Conservation (phyloP, 1,140 invertebrate genomes). For the Drosophila tani region DNA sequence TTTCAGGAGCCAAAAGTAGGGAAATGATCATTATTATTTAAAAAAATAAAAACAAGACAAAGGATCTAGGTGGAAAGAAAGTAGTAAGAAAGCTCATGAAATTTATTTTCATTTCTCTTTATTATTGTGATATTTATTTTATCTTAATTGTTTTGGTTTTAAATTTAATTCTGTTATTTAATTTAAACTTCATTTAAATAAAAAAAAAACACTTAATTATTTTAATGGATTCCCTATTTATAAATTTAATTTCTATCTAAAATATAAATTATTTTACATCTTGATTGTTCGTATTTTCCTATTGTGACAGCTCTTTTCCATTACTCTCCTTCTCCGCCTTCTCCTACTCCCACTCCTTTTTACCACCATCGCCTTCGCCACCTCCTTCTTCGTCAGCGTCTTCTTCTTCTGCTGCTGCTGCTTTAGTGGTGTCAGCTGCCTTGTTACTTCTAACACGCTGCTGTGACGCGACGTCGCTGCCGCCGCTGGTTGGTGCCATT, state of each 20-base stretch:
- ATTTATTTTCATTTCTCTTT: background rate
- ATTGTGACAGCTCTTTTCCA: slow-evolving; percentile 4
- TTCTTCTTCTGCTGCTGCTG: slow-evolving; percentile 21
- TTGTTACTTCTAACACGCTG: slow-evolving; percentile 82
- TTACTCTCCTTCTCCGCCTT: slow-evolving; percentile 1
- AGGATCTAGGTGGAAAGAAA: background rate
- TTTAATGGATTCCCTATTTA: background rate
- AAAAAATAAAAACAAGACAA: background rate
- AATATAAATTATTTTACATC: background rate
- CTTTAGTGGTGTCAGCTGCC: slow-evolving; percentile 75
- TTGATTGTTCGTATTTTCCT: slow-evolving; percentile 1
- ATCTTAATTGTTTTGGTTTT: too few relatives aligned
- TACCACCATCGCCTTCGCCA: slow-evolving; percentile 13
- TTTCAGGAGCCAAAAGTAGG: background rate
- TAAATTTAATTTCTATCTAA: background rate
- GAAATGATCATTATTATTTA: background rate
- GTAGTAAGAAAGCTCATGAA: background rate
- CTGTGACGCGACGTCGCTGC: slow-evolving; percentile 51
- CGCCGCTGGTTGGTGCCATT: slow-evolving; percentile 68
- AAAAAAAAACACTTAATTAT: too few relatives aligned
- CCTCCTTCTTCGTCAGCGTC: slow-evolving; percentile 45
- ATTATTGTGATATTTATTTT: too few relatives aligned
- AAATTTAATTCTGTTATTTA: background rate
- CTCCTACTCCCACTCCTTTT: slow-evolving; percentile 22
- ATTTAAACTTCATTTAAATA: too few relatives aligned